phyloP scores from a whole-genome alignment of 2,888 invertebrate species.

The Epicampocera succincta region DNA sequence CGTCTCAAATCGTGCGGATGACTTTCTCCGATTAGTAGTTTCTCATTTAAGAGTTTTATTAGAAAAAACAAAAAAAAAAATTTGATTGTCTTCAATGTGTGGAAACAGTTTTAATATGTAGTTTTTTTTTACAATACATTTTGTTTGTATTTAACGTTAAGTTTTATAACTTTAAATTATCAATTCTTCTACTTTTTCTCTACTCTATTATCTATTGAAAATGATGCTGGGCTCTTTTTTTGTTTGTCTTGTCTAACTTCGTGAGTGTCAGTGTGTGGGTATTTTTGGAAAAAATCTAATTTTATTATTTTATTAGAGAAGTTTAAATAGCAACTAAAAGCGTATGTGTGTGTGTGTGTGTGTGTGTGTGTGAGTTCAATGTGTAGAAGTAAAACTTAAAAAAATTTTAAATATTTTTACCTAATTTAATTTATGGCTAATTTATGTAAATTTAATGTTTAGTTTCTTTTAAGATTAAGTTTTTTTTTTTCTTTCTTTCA shows the following conservation, averaged over 20 bases:
- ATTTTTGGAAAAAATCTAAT: constrained; percentile 50
- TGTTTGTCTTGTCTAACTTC: not conserved
- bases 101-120: not conserved
- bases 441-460: constrained; percentile 71
- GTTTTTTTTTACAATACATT: too few relatives aligned
- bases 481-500: constrained; percentile 19
- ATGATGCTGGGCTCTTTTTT: constrained; percentile 20
- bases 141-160: not conserved
- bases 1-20: not conserved
- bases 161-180: constrained; percentile 36
- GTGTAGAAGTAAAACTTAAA: not conserved
- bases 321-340: constrained; percentile 21
- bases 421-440: constrained; percentile 71
- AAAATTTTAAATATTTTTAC: constrained; percentile 62
- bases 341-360: not conserved
- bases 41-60: constrained; percentile 15
- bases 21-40: constrained; percentile 46
- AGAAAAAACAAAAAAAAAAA: not conserved
- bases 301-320: constrained; percentile 39
- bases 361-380: not conserved
- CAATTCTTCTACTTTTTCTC: constrained; percentile 20
- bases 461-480: constrained; percentile 57
- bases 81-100: not conserved
- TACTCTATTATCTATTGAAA: constrained; percentile 21
- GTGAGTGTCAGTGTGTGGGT: constrained; percentile 31